phyloP scores from a whole-genome alignment of 2,113 vertebrate genomes.

The Brienomyrus brachyistius region DNA sequence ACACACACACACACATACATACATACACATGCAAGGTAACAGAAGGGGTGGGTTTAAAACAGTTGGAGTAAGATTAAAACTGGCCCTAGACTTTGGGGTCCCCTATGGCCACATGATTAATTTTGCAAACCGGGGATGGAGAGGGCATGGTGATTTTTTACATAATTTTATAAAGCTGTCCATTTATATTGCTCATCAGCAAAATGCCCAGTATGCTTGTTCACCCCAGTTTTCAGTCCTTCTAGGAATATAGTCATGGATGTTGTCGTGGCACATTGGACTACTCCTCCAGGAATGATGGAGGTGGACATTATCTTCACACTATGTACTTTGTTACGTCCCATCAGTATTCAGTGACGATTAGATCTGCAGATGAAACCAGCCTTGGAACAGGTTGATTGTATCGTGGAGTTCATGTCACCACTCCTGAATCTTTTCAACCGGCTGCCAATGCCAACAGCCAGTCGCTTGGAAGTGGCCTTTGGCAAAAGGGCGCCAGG shows the following conservation, averaged over 20 bases:
- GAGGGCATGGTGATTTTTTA: too few species aligned
- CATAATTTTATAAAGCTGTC: not conserved
- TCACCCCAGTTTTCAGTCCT: not conserved
- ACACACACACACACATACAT: not conserved
- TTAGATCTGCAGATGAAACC: not conserved
- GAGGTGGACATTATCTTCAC: not conserved
- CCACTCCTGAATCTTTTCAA: not conserved
- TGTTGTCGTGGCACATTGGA: not conserved
- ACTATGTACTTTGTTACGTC: not conserved
- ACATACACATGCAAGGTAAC: not conserved
- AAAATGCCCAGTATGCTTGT: not conserved
- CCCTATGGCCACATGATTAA: too few species aligned
- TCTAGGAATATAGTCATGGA: not conserved
- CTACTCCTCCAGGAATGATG: not conserved
- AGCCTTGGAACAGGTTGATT: not conserved
- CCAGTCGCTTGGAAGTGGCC: not conserved
- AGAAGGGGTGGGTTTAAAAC: not conserved
- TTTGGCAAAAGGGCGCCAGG: not conserved
- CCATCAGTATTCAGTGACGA: not conserved
- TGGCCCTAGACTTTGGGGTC: too few species aligned
- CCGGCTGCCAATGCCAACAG: not conserved
- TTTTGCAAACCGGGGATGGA: not conserved
- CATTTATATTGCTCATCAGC: not conserved
- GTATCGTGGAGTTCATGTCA: not conserved
- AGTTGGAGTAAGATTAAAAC: not conserved